Percentiles rank a stretch among this genome's conserved stretches.
These are phyloP conservation scores for Caranx ignobilis DNA, from an alignment of 2,113 vertebrate genomes.

Conservation along the genomic window DNA sequence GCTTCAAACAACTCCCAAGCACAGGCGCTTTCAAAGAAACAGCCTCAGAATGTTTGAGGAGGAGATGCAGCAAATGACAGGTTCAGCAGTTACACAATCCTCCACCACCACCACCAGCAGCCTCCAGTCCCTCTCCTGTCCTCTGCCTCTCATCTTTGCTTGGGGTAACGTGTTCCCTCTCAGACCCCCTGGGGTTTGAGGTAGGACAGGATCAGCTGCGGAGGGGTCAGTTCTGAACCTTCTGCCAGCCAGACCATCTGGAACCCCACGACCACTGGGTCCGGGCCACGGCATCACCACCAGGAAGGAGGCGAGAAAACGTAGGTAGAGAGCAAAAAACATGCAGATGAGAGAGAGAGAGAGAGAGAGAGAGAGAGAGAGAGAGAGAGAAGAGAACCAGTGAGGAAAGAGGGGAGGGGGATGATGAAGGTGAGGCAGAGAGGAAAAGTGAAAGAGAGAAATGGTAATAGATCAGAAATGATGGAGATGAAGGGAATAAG, in stretches of 20 bases:
- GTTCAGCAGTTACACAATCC: conserved; percentile 65
- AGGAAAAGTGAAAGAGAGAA: conserved; percentile 47
- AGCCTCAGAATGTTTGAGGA: conserved; percentile 62
- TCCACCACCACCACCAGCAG: neutral
- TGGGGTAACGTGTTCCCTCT: conserved; percentile 40
- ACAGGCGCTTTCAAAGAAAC: conserved; percentile 62
- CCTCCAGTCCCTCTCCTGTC: conserved; percentile 56
- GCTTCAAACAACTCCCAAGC: conserved; percentile 66
- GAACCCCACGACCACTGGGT: conserved; percentile 49
- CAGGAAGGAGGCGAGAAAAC: conserved; percentile 21
- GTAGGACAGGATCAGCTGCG: conserved; percentile 68
- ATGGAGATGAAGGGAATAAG: conserved; percentile 53
- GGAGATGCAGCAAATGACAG: conserved; percentile 66
- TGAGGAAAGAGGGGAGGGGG: conserved; percentile 1
- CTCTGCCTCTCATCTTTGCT: conserved; percentile 58
- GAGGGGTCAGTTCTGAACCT: conserved; percentile 58
- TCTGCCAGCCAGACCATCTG: conserved; percentile 72
- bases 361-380: neutral
- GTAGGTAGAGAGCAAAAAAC: conserved; percentile 32
- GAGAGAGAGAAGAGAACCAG: neutral
- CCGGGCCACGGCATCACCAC: conserved; percentile 24
- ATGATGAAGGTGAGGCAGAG: conserved; percentile 56
- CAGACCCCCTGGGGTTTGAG: conserved; percentile 51
- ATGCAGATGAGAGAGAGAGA: conserved; percentile 37
- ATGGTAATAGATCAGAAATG: conserved; percentile 52